Base-by-base conservation (phyloP, 2,797 vertebrate genomes). In the Aeoliscus strigatus region DNA sequence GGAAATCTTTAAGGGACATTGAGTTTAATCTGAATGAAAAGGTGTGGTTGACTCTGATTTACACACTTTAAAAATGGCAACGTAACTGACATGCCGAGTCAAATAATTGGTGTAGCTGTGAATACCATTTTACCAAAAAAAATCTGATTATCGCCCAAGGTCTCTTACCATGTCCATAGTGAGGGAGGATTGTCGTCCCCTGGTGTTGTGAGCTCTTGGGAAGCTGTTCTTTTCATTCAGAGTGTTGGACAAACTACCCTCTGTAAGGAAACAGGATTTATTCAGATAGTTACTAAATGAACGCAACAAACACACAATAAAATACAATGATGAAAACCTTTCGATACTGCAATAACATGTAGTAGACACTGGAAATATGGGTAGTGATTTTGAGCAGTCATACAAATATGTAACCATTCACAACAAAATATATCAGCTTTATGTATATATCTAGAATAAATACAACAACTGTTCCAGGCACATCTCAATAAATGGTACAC, bases 181-280 rank as follows among this genome's bases (percentile, higher is more conserved):
- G 53, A 90, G 77, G 57, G 86, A 83, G 57, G 86, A 84, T 75
- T 89, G 93, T 49, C 91, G 89, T 81, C 88, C 91, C 79, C 95
- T 91, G 81, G 93, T 94, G 81, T 89, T 86, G 48, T 93, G 93
- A 35, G 94, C 85, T 86, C 94, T 97, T 53, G 92, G 90, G 59
- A 94, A 87, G 83, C 78, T 95, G 74, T 92, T 94, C 63, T 98
- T 98, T 77, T 98, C 95, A 92, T 96, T 98, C 87, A 96, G 90
- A 7, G 92, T 91, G 80, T 90, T 96, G 50, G 93, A 95, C 81
- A 98, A 90, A 77, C 96, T 95, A 83, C 96, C 95, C 65, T 97
- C 96, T 99, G 80, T n/a, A 25, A 49, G 51, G 14, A 56, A 28
- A 49, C 49, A 8, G 11, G 44, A 26, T 15, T 5, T 2, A 27